A percentile compares a stretch with the other conserved stretches of the same genome.
These are phyloP conservation scores for Nesometra sesokonis DNA, from an alignment of 35 echinoderm and acorn worm species.

Conservation along the genomic window DNA sequence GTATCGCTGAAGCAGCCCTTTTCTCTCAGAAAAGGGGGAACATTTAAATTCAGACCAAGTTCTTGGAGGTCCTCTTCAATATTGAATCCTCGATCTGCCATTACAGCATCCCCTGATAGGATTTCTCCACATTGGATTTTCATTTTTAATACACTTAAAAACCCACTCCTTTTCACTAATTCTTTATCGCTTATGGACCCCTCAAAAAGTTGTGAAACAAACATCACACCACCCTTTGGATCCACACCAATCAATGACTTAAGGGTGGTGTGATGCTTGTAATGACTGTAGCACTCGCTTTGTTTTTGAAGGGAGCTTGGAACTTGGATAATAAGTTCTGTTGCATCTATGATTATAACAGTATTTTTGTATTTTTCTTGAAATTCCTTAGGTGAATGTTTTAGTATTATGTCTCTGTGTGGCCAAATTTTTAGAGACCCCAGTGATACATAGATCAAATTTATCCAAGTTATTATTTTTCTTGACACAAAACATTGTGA, in stretches of 20 bases:
- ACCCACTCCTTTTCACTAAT: slow-evolving; percentile 14
- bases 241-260: not conserved
- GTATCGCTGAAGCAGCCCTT: slow-evolving; percentile 4
- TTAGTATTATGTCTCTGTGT: not conserved
- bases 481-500: too few species aligned
- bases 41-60: not conserved
- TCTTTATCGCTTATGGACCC: slow-evolving; percentile 11
- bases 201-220: slow-evolving; percentile 23
- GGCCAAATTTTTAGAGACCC: slow-evolving; percentile 9
- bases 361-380: slow-evolving; percentile 12
- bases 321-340: slow-evolving; percentile 7
- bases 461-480: slow-evolving; percentile 13
- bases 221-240: slow-evolving; percentile 10
- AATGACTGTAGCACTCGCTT: not conserved
- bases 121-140: slow-evolving; percentile 2
- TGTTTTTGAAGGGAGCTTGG: slow-evolving; percentile 19
- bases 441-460: slow-evolving; percentile 5
- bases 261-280: slow-evolving; percentile 21
- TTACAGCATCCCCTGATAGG: not conserved
- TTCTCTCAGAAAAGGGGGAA: not conserved
- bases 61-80: not conserved
- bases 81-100: slow-evolving; percentile 5
- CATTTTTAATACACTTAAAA: not conserved
- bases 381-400: not conserved
- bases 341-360: slow-evolving; percentile 21